phyloP scores from a whole-genome alignment of 1,140 invertebrate species.

The Gerris buenoi region DNA sequence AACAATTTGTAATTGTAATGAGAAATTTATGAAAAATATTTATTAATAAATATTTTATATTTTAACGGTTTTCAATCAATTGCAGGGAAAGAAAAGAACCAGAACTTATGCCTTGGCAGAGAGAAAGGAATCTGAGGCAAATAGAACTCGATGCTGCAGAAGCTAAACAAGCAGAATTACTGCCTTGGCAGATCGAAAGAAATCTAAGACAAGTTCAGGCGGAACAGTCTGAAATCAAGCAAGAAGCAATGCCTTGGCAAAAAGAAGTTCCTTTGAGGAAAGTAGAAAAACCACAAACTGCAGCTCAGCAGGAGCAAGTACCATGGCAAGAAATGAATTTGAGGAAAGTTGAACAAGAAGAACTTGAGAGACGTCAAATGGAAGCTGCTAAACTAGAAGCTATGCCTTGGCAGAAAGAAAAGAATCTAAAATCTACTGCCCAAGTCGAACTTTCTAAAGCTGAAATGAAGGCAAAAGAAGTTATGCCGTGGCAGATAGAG shows the following conservation, averaged over 20 bases:
- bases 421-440: neutral
- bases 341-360: conserved; percentile 3
- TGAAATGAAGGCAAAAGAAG: neutral
- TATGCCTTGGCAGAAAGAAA: conserved; percentile 22
- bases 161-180: conserved; percentile 8
- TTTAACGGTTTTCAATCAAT: neutral
- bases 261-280: neutral
- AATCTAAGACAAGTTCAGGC: neutral
- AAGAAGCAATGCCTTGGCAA: conserved; percentile 3
- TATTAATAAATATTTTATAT: neutral
- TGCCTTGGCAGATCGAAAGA: neutral
- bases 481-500: neutral
- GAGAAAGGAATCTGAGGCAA: conserved; percentile 12
- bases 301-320: conserved; percentile 13
- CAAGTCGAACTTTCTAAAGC: neutral
- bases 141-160: conserved; percentile 2
- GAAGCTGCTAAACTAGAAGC: conserved; percentile 21
- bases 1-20: too few relatives aligned
- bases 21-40: too few relatives aligned
- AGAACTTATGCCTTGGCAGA: conserved; percentile 27
- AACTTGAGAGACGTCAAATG: conserved; percentile 12
- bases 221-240: neutral
- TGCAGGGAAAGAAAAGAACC: conserved; percentile 30
- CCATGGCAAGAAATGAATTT: conserved; percentile 4
- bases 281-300: neutral